Evolutionary conservation across 1,140 invertebrate genomes (phyloP).

Genomic region (Zaprionus lachaisei): DNA sequence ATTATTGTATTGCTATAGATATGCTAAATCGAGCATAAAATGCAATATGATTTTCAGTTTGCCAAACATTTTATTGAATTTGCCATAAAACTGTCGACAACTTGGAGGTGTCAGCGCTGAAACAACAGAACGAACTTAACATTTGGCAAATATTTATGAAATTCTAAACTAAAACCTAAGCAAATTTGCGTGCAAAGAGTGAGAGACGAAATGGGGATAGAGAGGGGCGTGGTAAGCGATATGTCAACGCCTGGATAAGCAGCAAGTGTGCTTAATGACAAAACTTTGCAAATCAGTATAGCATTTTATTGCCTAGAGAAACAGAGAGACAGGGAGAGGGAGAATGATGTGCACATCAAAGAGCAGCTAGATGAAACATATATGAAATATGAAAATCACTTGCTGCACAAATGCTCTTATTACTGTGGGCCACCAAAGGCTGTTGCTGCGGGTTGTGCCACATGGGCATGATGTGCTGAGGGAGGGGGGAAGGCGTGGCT

Average conservation of each 20-base stretch:
- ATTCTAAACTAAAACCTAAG: constrained; percentile 69
- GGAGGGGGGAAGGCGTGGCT: background rate
- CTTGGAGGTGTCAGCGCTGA: constrained; percentile 50
- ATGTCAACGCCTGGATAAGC: constrained; percentile 41
- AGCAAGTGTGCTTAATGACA: constrained; percentile 77
- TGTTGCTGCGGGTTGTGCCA: constrained; percentile 1
- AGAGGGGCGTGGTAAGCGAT: background rate
- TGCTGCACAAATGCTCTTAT: constrained; percentile 55
- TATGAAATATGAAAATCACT: constrained; percentile 62
- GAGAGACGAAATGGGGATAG: background rate
- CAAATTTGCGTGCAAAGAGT: background rate
- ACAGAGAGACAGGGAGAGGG: background rate
- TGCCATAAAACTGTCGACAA: constrained; percentile 58
- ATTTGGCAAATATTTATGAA: constrained; percentile 68
- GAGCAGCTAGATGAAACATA: constrained; percentile 47
- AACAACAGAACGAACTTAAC: constrained; percentile 45
- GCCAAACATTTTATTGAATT: constrained; percentile 40
- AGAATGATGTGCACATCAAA: constrained; percentile 42
- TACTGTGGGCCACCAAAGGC: constrained; percentile 9
- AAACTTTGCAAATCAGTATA: constrained; percentile 79
- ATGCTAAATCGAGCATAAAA: background rate
- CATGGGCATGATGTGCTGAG: background rate
- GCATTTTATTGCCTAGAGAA: constrained; percentile 67
- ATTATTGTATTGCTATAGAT: constrained; percentile 11
- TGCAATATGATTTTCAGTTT: constrained; percentile 20